Conservation (phyloP, 1,140 invertebrate genomes). For the Solen grandis region DNA sequence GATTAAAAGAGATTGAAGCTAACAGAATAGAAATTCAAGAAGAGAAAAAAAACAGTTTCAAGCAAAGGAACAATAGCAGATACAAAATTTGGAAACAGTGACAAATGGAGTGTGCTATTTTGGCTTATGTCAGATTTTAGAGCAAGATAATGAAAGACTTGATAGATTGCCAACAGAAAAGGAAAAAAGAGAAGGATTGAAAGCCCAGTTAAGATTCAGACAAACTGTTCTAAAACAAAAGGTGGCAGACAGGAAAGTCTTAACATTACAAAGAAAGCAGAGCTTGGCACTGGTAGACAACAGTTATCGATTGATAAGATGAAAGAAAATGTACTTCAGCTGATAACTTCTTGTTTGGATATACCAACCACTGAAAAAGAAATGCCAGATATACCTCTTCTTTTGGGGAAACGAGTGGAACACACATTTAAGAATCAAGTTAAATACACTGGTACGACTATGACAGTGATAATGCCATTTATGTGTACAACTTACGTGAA, state of each 20-base stretch:
- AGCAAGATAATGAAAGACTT: constrained; percentile 46
- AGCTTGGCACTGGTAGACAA: constrained; percentile 42
- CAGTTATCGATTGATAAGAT: constrained; percentile 44
- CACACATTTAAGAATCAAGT: constrained; percentile 38
- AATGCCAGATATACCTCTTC: constrained; percentile 28
- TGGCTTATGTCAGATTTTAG: constrained; percentile 53
- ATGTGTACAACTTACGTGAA: too few species aligned
- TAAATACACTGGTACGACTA: constrained; percentile 50
- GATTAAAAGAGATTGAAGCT: constrained; percentile 41
- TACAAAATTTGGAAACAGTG: constrained; percentile 46
- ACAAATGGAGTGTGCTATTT: constrained; percentile 55
- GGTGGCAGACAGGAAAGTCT: constrained; percentile 41
- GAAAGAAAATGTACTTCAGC: constrained; percentile 40
- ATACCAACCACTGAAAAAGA: constrained; percentile 30
- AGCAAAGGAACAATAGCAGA: constrained; percentile 24
- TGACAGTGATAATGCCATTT: constrained; percentile 44
- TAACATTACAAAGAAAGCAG: constrained; percentile 38
- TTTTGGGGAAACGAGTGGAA: constrained; percentile 54
- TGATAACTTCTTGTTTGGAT: constrained; percentile 21
- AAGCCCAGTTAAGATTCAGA: constrained; percentile 49
- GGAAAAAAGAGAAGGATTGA: constrained; percentile 36
- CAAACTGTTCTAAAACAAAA: constrained; percentile 53
- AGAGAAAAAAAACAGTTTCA: constrained; percentile 44
- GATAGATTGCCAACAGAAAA: background rate
- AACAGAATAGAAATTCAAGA: constrained; percentile 35